These are phyloP conservation scores for Motacilla alba DNA, from an alignment of 2,113 vertebrate species.

Conservation along the genomic window DNA sequence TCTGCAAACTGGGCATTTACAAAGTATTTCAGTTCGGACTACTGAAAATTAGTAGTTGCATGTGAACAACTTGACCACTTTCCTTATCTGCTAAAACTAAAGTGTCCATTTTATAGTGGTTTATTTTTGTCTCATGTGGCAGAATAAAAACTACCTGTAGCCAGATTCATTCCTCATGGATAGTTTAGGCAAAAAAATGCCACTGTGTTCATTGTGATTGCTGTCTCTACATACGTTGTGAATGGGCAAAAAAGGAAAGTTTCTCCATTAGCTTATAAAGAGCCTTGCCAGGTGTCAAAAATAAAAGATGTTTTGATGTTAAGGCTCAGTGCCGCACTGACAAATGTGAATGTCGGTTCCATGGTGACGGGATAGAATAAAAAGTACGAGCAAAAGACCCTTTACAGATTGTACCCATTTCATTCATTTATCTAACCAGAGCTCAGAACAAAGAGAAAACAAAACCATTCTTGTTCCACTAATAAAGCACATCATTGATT, in stretches of 20 bases:
- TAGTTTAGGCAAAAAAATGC: not conserved
- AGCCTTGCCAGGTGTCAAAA: not conserved
- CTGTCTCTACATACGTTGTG: not conserved
- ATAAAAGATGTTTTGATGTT: not conserved
- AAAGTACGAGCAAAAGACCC: not conserved
- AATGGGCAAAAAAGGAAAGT: not conserved
- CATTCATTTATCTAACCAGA: not conserved
- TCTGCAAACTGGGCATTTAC: not conserved
- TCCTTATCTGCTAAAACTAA: not conserved
- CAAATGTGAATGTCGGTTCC: not conserved
- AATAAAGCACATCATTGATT: conserved; percentile 14
- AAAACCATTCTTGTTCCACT: not conserved
- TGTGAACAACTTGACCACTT: not conserved
- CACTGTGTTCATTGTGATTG: not conserved
- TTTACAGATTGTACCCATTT: not conserved
- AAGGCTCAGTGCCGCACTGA: not conserved
- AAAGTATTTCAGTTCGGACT: not conserved
- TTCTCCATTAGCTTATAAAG: not conserved
- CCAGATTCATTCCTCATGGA: not conserved
- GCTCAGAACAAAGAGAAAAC: conserved; percentile 12
- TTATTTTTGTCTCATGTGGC: not conserved
- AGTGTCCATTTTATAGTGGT: not conserved
- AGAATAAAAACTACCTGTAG: not conserved
- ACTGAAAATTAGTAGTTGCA: not conserved
- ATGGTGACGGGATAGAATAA: not conserved